Percentiles rank a stretch among this genome's conserved stretches.
Conservation (phyloP, 1,140 invertebrate species). For the Musca vetustissima region DNA sequence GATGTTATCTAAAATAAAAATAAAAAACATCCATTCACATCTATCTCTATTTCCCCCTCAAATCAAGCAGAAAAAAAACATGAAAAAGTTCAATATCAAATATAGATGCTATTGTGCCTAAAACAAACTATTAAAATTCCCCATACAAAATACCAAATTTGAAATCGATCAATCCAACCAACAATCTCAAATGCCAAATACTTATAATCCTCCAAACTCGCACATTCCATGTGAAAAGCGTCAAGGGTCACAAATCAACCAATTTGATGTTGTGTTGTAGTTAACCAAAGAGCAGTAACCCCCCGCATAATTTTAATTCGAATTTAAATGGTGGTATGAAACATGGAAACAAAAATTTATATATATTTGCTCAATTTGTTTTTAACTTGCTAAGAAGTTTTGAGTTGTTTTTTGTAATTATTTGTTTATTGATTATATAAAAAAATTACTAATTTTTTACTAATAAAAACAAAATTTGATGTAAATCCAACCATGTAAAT, state of each 20-base stretch:
- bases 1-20: constrained; percentile 18
- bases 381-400: not conserved
- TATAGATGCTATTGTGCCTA: constrained; percentile 17
- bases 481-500: not conserved
- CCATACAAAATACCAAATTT: too few relatives aligned
- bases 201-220: too few relatives aligned
- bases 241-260: too few relatives aligned
- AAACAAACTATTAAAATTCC: constrained; percentile 3
- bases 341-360: too few relatives aligned
- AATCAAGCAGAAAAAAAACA: not conserved
- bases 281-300: too few relatives aligned
- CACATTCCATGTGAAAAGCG: too few relatives aligned
- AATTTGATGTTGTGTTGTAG: too few relatives aligned
- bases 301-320: too few relatives aligned
- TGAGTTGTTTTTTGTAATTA: not conserved
- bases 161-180: too few relatives aligned
- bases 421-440: not conserved
- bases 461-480: not conserved
- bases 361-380: constrained; percentile 15
- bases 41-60: constrained; percentile 6
- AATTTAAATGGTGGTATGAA: too few relatives aligned
- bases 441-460: not conserved
- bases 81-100: not conserved
- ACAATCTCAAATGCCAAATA: too few relatives aligned
- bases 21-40: not conserved